phyloP scores from a whole-genome alignment of 2,113 vertebrate species.

The Hippoglossus stenolepis region DNA sequence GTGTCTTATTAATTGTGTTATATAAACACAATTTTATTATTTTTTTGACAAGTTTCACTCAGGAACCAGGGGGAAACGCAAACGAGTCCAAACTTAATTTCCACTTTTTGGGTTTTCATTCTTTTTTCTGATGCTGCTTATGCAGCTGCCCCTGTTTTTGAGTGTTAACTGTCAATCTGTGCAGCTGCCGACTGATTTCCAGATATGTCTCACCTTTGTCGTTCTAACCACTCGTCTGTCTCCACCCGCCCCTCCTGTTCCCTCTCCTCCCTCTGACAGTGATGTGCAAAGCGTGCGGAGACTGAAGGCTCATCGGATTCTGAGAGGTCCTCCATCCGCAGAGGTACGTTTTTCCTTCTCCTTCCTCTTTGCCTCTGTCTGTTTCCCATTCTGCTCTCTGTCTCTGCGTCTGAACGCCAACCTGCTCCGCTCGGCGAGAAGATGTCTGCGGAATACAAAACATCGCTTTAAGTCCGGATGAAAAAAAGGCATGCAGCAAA shows the following conservation, averaged over 20 bases:
- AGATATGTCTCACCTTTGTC: slow-evolving; percentile 40
- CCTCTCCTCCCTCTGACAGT: slow-evolving; percentile 42
- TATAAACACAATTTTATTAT: slow-evolving; percentile 36
- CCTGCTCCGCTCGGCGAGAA: slow-evolving; percentile 20
- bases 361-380: neutral
- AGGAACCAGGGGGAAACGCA: slow-evolving; percentile 2
- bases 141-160: slow-evolving; percentile 19
- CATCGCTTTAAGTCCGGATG: slow-evolving; percentile 21
- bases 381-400: slow-evolving; percentile 27
- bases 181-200: neutral
- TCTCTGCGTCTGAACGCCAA: slow-evolving; percentile 24
- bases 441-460: slow-evolving; percentile 12
- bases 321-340: slow-evolving; percentile 44
- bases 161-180: slow-evolving; percentile 26
- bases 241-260: slow-evolving; percentile 13
- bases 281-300: slow-evolving; percentile 39
- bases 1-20: slow-evolving; percentile 51
- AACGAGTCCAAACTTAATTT: slow-evolving; percentile 14
- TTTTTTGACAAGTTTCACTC: neutral
- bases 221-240: slow-evolving; percentile 21
- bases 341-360: slow-evolving; percentile 44
- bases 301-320: slow-evolving; percentile 51
- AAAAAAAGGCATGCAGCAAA: slow-evolving; percentile 40
- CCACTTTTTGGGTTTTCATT: neutral
- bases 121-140: neutral